phyloP scores from a whole-genome alignment of 2,113 vertebrate genomes.

The mouse (Mus musculus) region DNA sequence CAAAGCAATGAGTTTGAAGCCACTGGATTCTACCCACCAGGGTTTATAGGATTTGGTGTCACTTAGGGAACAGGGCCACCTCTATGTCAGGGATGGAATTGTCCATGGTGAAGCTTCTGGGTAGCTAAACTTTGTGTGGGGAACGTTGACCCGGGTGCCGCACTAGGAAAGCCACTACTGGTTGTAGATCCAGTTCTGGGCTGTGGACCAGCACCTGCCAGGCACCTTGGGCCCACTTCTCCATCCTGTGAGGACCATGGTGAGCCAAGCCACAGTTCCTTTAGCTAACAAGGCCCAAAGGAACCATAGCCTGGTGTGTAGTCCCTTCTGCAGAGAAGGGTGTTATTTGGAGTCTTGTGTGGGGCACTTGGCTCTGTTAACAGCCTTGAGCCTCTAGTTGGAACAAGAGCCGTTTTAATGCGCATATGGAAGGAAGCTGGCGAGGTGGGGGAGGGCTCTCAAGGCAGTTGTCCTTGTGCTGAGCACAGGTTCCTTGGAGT shows the following conservation, averaged over 20 bases:
- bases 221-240: neutral
- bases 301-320: neutral
- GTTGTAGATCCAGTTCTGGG: neutral
- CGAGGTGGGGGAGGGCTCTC: neutral
- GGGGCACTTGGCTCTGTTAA: neutral
- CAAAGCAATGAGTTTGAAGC: too few relatives aligned
- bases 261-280: neutral
- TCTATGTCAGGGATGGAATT: neutral
- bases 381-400: neutral
- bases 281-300: neutral
- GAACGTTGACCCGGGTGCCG: fast-evolving
- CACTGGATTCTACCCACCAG: neutral
- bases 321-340: too few relatives aligned
- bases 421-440: fast-evolving
- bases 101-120: neutral
- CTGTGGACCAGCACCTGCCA: neutral
- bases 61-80: neutral
- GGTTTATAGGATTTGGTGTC: neutral
- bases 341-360: neutral
- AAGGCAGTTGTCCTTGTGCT: neutral
- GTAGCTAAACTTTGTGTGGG: neutral
- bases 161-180: neutral
- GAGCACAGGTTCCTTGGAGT: neutral
- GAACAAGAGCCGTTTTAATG: neutral
- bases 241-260: neutral